A percentile compares a stretch with the other conserved stretches of the same genome.
These are phyloP conservation scores for Entomobrya proxima DNA, from an alignment of 2,888 invertebrate species.

Conservation along the genomic window DNA sequence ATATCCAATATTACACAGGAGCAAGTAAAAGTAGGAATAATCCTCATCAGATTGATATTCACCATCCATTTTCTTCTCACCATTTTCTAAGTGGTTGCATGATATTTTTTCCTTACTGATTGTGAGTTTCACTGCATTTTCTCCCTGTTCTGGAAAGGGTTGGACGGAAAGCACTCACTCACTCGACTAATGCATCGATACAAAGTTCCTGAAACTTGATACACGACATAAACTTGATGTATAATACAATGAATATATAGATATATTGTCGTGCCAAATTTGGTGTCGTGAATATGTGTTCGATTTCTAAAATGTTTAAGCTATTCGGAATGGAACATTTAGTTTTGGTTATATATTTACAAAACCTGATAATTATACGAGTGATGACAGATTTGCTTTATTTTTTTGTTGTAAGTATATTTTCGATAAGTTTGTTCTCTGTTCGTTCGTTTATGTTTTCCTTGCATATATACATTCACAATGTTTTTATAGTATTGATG, in stretches of 20 bases:
- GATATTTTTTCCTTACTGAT: not conserved
- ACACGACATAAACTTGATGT: not conserved
- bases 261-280: not conserved
- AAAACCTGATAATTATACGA: too few species aligned
- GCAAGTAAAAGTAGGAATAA: not conserved
- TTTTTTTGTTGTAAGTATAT: too few species aligned
- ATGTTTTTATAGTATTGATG: too few species aligned
- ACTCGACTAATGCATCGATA: not conserved
- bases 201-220: not conserved
- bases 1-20: not conserved
- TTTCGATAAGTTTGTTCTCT: too few species aligned
- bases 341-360: too few species aligned
- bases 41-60: slow-evolving; percentile 50
- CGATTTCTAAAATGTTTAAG: too few species aligned
- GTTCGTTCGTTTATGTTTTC: too few species aligned
- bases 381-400: too few species aligned
- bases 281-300: not conserved
- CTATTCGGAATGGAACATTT: too few species aligned
- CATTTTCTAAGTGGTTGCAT: slow-evolving; percentile 24
- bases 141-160: not conserved
- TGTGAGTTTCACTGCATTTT: not conserved
- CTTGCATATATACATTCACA: too few species aligned
- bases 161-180: not conserved
- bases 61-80: slow-evolving; percentile 23
- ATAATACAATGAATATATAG: too few species aligned